phyloP scores from a whole-genome alignment of 2,797 vertebrate species.

The Chromobotia macracanthus region DNA sequence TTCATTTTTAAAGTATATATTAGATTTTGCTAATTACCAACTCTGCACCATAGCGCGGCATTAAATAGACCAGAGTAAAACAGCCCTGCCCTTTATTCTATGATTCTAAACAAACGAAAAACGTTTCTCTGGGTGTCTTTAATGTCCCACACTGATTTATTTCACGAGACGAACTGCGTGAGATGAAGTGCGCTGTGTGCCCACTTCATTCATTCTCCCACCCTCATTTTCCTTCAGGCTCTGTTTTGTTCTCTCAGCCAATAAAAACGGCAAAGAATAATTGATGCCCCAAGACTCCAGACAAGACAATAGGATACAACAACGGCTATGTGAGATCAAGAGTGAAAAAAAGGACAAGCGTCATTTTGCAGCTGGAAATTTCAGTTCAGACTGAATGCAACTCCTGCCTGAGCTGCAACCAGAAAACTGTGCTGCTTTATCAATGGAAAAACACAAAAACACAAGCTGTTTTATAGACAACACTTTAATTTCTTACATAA shows the following conservation, averaged over 20 bases:
- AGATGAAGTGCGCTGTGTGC: constrained; percentile 43
- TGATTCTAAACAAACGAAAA: constrained; percentile 37
- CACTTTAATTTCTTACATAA: neutral
- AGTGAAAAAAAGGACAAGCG: neutral
- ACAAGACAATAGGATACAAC: constrained; percentile 79
- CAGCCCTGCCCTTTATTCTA: constrained; percentile 9
- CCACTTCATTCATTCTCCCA: constrained; percentile 43
- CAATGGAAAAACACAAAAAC: neutral
- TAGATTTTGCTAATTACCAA: too few species aligned
- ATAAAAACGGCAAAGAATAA: constrained; percentile 69
- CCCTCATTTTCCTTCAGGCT: constrained; percentile 40
- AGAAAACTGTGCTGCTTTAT: neutral
- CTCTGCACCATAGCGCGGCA: too few species aligned
- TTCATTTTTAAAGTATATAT: too few species aligned
- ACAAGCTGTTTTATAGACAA: too few species aligned
- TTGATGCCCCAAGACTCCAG: constrained; percentile 75
- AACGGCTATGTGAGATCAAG: constrained; percentile 63
- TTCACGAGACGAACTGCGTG: constrained; percentile 66
- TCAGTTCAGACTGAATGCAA: neutral
- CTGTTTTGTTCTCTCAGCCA: constrained; percentile 50
- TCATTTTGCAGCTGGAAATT: constrained; percentile 13
- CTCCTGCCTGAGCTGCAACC: neutral
- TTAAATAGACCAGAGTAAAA: neutral
- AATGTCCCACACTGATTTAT: constrained; percentile 73
- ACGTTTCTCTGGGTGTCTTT: constrained; percentile 51